Evolutionary conservation across 30 jellyfish, hydroid and myxozoan genomes (phyloP).

Genomic region (Clytia hemisphaerica): DNA sequence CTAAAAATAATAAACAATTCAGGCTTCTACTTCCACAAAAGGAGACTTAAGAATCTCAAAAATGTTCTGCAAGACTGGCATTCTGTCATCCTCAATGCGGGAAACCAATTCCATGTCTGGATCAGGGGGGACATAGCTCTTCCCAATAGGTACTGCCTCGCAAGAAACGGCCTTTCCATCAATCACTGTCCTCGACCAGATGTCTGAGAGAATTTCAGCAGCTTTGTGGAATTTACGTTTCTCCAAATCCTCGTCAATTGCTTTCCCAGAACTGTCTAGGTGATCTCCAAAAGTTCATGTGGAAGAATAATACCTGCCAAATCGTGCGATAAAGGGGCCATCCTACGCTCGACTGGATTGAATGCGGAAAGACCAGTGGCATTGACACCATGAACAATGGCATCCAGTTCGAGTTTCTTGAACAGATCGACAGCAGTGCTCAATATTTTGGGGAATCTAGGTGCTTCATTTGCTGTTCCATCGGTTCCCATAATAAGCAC

Average conservation of each 20-base stretch:
- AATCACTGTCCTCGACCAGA: conserved; percentile 7
- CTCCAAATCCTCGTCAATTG: not conserved
- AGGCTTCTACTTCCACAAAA: no score
- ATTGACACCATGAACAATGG: conserved; percentile 24
- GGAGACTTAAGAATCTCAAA: no score
- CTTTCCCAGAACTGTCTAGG: conserved; percentile 6
- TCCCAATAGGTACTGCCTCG: conserved; percentile 7
- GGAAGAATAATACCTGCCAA: conserved; percentile 32
- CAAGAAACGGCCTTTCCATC: not conserved
- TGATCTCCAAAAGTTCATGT: conserved; percentile 35
- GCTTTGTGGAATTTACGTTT: not conserved
- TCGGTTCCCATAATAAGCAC: not conserved
- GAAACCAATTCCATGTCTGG: no score
- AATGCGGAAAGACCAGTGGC: conserved; percentile 48
- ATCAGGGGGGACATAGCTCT: no score
- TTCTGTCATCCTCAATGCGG: no score
- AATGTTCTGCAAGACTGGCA: no score
- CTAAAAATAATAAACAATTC: no score
- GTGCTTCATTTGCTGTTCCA: conserved; percentile 23
- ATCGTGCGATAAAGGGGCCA: conserved; percentile 37
- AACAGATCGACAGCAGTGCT: not conserved
- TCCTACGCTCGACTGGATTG: conserved; percentile 32
- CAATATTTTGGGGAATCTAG: conserved; percentile 13
- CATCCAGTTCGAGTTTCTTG: conserved; percentile 8
- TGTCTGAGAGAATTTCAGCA: not conserved